A percentile compares a stretch with the other conserved stretches of the same genome.
These are phyloP conservation scores for Akabosia matsudoensis DNA, from an alignment of 1,140 invertebrate species.

Conservation along the genomic window DNA sequence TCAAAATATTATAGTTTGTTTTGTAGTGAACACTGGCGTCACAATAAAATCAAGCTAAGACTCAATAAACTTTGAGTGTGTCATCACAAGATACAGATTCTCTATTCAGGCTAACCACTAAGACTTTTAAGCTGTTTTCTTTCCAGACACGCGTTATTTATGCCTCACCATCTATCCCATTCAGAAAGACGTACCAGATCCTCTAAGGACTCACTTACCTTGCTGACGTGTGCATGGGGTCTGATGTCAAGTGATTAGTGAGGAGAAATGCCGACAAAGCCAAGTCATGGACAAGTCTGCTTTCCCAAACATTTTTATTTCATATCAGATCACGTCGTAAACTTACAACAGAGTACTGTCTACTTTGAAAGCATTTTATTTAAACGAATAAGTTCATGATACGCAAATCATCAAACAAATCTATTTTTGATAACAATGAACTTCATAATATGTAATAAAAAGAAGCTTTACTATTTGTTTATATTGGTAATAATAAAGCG, in stretches of 20 bases:
- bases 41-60: slow-evolving; percentile 15
- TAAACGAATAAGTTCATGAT: neutral
- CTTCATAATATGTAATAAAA: too few species aligned
- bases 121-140: too few species aligned
- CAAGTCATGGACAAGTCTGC: slow-evolving; percentile 12
- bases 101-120: neutral
- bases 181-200: neutral
- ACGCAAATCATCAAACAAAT: too few species aligned
- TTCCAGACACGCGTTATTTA: too few species aligned
- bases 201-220: neutral
- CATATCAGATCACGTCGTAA: slow-evolving; percentile 32
- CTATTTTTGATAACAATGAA: too few species aligned
- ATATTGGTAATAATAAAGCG: too few species aligned
- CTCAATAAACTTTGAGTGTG: neutral
- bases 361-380: neutral
- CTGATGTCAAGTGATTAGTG: slow-evolving; percentile 41
- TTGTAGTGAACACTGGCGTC: slow-evolving; percentile 7
- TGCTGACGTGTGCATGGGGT: slow-evolving; percentile 40
- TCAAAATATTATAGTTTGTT: slow-evolving; percentile 21
- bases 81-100: neutral
- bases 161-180: too few species aligned
- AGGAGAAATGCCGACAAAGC: slow-evolving; percentile 37
- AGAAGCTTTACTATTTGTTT: too few species aligned
- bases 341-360: neutral
- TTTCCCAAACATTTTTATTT: slow-evolving; percentile 3